Base-by-base conservation (phyloP, 2,113 vertebrate species). In the Bucco capensis region DNA sequence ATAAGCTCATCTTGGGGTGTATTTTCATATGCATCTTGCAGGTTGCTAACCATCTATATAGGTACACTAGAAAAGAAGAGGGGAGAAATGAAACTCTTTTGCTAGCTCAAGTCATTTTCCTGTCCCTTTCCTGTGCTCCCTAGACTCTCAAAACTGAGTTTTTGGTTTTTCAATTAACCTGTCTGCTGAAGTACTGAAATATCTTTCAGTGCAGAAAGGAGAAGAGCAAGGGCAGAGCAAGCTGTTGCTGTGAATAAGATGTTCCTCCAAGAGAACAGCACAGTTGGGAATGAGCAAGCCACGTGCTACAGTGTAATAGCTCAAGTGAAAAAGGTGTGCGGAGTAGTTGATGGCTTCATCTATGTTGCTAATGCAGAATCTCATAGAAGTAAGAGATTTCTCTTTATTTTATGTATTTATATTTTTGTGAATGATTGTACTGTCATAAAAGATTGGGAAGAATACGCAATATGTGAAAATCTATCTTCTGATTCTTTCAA, bases 341-440 rank as follows among this genome's bases (percentile, higher is more conserved):
- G 98, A 91, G 97, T 97, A 33, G 98, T 98, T 54, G 97, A 99
- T 78, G 99, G 99, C 31, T 99, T 99, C 96, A 99, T 99, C 97
- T 99, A 99, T 51, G 98, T 99, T 60, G 98, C 98, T 70, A 99
- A 99, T 89, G 98, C 98, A 31, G 98, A 99, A 96, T 94, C 95
- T 65, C 95, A 96, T 13, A 98, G 93, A 97, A 97, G 99, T 99
- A 97, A 97, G 97, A 42, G 10, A 9, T 64, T 75, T 91, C 14
- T 85, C 44, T 85, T 81, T 56, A 27, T 44, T 78, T 73, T 75
- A 35, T 42, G 49, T 53, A 40, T 49, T 78, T 4, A 3, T 70
- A 31, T 61, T 66, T n/a, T 94, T 75, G 16, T 44, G 38, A 90
- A 92, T 79, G 27, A 74, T 57, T 88, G 15, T 9, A 73, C 62